Base-by-base conservation (phyloP, 2,113 vertebrate genomes). In the Halcyon malimbica region DNA sequence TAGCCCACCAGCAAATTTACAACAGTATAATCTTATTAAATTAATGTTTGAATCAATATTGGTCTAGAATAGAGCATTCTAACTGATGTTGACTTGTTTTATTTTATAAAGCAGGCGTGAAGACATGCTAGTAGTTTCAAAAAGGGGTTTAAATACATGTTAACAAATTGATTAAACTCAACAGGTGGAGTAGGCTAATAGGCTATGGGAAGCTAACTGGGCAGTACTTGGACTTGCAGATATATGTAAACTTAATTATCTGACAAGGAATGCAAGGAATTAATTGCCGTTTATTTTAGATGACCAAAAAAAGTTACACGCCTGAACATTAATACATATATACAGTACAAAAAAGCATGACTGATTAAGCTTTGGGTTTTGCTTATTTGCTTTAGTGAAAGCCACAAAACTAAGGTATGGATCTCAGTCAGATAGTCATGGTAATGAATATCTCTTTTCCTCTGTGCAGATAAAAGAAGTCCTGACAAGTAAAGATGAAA, bases 291-390 rank as follows among this genome's bases (percentile, higher is more conserved):
- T 29, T 54, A 51, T 64, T 51, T 62, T 35, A 9, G 17, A 59
- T 50, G 13, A 21, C 8, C 13, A 41, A 9, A 33, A 26, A 31
- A 65, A 41, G 5, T 20, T 20, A 42, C 3, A 24, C 3, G 54
- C 2, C 4, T 1, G 33, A 15, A 48, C 1, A 21, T 35, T 26
- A 77, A 41, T 35, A 69, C 5, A 26, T 64, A 3, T 0, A 16
- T 19, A 15, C 2, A 54, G 14, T 44, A 39, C 8, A 24, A 12
- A 37, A 51, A 85, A 28, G 0, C 21, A 10, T 29, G 10, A 8
- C 33, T 74, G 50, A 35, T 35, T 35, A 6, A 35, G 35, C 35
- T 35, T 35, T 35, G 35, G 35, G 7, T 67, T 87, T 83, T 90
- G 15, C 23, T 80, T 73, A 3, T 41, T 92, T 81, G 20, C 46